A percentile compares a stretch with the other conserved stretches of the same genome.
Evolutionary conservation across 2,888 invertebrate genomes (phyloP).

Genomic region (Pristionchus exspectatus): DNA sequence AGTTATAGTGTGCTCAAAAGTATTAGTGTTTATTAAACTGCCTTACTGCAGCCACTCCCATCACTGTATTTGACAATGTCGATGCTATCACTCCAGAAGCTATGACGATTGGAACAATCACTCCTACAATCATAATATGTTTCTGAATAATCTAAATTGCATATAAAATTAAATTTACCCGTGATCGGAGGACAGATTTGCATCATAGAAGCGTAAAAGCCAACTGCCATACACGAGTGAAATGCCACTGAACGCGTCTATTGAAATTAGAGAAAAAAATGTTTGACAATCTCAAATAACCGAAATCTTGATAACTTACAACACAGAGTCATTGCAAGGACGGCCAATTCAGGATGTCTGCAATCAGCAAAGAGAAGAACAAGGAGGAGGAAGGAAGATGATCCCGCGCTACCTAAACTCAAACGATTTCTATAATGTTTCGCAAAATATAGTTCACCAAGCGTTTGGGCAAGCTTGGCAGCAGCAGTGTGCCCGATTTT

Average conservation of each 20-base stretch:
- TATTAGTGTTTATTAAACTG: neutral
- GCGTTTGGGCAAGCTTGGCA: constrained; percentile 38
- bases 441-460: neutral
- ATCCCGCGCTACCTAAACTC: constrained; percentile 42
- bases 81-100: constrained; percentile 16
- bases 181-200: constrained; percentile 47
- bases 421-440: too few relatives aligned
- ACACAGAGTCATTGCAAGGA: constrained; percentile 8
- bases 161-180: neutral
- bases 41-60: constrained; percentile 28
- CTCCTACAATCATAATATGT: neutral
- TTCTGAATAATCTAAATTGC: neutral
- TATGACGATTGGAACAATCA: constrained; percentile 34
- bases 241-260: neutral
- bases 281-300: too few relatives aligned
- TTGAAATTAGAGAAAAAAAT: neutral
- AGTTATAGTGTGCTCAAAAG: neutral
- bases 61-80: neutral
- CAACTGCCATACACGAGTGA: constrained; percentile 39
- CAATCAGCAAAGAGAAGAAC: constrained; percentile 42
- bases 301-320: neutral
- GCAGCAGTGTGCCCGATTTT: constrained; percentile 43
- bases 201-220: constrained; percentile 52
- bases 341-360: neutral
- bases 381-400: neutral